These are phyloP conservation scores for Chloropsis hardwickii DNA, from an alignment of 2,113 vertebrate species.

Conservation along the genomic window DNA sequence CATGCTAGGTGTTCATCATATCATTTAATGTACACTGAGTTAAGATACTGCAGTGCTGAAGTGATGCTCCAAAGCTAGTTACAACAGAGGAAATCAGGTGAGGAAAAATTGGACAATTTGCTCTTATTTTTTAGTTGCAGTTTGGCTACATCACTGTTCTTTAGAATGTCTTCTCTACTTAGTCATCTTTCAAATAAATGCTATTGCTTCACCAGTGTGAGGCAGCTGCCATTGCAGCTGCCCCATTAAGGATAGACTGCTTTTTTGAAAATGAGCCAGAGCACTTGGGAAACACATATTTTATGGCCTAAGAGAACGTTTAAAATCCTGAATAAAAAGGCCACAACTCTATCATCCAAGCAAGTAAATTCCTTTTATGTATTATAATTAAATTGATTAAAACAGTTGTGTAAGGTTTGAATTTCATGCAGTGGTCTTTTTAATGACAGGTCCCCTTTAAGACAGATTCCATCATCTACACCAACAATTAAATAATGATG, in stretches of 20 bases:
- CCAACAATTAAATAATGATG: background rate
- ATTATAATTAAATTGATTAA: background rate
- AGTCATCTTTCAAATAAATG: background rate
- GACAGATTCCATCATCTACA: background rate
- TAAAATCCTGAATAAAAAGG: background rate
- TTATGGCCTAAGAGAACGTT: background rate
- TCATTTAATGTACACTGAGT: background rate
- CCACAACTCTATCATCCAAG: background rate
- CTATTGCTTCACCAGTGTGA: background rate
- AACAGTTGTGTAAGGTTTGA: background rate
- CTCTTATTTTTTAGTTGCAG: background rate
- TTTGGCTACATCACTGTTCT: fast-evolving
- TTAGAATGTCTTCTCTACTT: background rate
- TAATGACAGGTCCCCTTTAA: background rate
- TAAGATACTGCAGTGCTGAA: background rate
- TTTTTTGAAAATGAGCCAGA: background rate
- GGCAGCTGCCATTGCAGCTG: background rate
- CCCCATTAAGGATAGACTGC: background rate
- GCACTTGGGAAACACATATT: background rate
- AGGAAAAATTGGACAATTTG: background rate
- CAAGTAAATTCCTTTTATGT: background rate
- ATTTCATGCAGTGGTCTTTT: background rate
- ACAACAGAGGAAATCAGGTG: background rate
- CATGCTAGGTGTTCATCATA: background rate
- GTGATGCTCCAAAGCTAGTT: background rate